Evolutionary conservation across 2,888 invertebrate species (phyloP).

Genomic region (Lasioglossum calceatum): DNA sequence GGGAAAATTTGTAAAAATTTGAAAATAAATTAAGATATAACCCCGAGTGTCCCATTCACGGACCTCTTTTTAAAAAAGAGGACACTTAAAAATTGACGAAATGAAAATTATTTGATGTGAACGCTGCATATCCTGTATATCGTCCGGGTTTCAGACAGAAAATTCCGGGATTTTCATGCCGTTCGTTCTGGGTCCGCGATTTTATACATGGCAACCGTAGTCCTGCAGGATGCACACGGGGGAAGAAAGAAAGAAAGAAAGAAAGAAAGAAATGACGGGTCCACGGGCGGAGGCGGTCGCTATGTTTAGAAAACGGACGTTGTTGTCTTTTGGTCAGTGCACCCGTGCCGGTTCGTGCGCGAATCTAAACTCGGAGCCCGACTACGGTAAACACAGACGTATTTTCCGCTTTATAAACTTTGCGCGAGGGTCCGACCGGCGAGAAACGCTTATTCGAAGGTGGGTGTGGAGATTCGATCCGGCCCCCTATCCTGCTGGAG

Average conservation of each 20-base stretch:
- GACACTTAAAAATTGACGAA: too few relatives aligned
- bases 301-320: slow-evolving; percentile 58
- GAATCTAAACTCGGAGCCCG: slow-evolving; percentile 39
- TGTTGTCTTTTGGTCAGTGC: slow-evolving; percentile 59
- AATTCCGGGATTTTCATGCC: too few relatives aligned
- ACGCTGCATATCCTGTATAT: too few relatives aligned
- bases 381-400: slow-evolving; percentile 33
- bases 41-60: too few relatives aligned
- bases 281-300: slow-evolving; percentile 25
- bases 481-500: background rate
- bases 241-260: background rate
- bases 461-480: slow-evolving; percentile 10
- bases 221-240: background rate
- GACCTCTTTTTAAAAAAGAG: too few relatives aligned
- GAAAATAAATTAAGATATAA: too few relatives aligned
- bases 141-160: too few relatives aligned
- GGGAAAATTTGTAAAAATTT: too few relatives aligned
- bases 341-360: slow-evolving; percentile 11
- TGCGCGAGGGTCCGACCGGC: background rate
- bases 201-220: too few relatives aligned
- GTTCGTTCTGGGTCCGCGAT: too few relatives aligned
- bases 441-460: slow-evolving; percentile 19
- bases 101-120: too few relatives aligned
- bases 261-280: background rate
- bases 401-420: slow-evolving; percentile 31